phyloP scores from a whole-genome alignment of 2,797 vertebrate genomes.

The Myiothlypis chrysogaster region DNA sequence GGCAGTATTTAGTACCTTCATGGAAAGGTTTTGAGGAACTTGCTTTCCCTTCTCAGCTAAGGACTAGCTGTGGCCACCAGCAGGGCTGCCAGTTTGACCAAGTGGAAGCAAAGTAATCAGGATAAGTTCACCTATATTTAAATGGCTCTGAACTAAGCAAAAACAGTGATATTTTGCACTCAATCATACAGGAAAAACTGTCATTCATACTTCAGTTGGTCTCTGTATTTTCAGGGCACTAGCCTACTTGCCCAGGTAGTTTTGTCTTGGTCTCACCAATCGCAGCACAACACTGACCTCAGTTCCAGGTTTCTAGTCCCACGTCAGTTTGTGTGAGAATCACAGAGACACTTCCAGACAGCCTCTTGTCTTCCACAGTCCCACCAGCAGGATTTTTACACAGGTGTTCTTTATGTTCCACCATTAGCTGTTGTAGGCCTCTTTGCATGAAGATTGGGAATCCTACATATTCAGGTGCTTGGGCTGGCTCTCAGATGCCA shows the following conservation, averaged over 20 bases:
- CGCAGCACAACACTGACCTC: not conserved
- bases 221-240: not conserved
- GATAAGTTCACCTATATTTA: not conserved
- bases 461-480: not conserved
- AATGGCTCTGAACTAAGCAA: not conserved
- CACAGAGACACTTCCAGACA: not conserved
- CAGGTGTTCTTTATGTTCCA: not conserved
- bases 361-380: not conserved
- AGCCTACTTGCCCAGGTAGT: not conserved
- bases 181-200: not conserved
- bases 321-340: not conserved
- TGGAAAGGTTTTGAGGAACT: not conserved
- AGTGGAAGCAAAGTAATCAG: not conserved
- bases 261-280: not conserved
- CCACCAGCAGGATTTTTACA: not conserved
- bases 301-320: not conserved
- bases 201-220: not conserved
- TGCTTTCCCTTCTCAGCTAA: not conserved
- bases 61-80: not conserved
- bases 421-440: not conserved
- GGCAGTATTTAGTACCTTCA: not conserved
- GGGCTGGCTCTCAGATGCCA: not conserved
- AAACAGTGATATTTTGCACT: not conserved
- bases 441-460: not conserved
- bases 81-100: not conserved